Evolutionary conservation across 2,113 vertebrate genomes (phyloP).

Genomic region (Megaptera novaeangliae): DNA sequence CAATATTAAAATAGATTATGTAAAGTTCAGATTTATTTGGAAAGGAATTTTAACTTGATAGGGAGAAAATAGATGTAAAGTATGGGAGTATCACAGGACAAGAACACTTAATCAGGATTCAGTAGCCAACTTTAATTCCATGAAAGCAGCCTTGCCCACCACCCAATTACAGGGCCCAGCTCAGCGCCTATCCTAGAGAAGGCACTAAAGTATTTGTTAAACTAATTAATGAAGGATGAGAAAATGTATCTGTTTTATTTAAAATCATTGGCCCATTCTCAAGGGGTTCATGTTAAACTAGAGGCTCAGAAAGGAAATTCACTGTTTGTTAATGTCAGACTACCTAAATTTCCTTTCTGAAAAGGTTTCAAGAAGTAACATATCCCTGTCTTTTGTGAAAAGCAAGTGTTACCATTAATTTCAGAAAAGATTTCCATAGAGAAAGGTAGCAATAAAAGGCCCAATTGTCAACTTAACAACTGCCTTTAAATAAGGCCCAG

Average conservation of each 20-base stretch:
- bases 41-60: background rate
- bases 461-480: background rate
- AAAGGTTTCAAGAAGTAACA: background rate
- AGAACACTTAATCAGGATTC: background rate
- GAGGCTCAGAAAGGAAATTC: background rate
- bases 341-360: background rate
- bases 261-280: background rate
- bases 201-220: background rate
- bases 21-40: background rate
- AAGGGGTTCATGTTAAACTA: background rate
- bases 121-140: background rate
- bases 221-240: background rate
- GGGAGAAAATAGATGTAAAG: background rate
- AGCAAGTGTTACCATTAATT: background rate
- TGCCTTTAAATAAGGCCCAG: background rate
- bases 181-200: background rate
- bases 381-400: background rate
- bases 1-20: background rate
- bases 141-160: background rate
- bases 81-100: background rate
- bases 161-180: background rate
- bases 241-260: background rate
- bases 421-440: background rate
- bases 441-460: background rate
- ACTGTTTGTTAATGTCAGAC: background rate